Base-by-base conservation (phyloP, 2,888 invertebrate genomes). In the Alviniconcha strummeri region DNA sequence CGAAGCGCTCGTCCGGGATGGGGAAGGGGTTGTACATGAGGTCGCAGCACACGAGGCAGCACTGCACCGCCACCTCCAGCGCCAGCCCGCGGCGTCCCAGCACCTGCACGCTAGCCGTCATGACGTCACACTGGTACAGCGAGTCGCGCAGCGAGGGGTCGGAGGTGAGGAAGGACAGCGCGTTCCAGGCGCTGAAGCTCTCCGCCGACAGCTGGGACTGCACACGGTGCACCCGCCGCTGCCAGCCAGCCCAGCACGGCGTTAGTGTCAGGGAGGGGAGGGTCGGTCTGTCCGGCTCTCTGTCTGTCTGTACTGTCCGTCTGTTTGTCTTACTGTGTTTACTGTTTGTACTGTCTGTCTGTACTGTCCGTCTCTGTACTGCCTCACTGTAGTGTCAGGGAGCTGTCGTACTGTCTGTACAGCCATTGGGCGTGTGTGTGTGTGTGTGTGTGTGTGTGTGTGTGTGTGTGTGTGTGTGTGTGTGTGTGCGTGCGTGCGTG, bases 1-100 rank as follows among this genome's bases (percentile, higher is more conserved):
- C 88, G 79, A 90, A 89, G 57, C 88, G 85, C 36, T 87, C 87
- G 76, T 90, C 90, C 1, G 88, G 81, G 17, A 82, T 54, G 15
- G 86, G 84, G 54, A 85, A 84, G 60, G 86, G 85, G 55, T 87
- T 84, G 83, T 86, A 87, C 88, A 90, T 89, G 55, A 88, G 85
- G n/a, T 84, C 81, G 56, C 87, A 84, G 17, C 88, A 82, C 57
- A 90, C 84, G 57, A 83, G 56, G 36, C 88, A 87, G 13, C 86
- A 83, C 9, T 81, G 76, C 8, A 86, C 81, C 36, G 87, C 84
- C 11, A 85, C 81, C 5, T 74, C 76, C 17, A 13, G 8, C 9
- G 56, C n/a, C n/a, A 76, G 55, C 13, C 67, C 74, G 9, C 76
- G 64, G 5, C 76, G 64, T 5, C 72, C 15, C 17, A 82, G 55